phyloP scores from a whole-genome alignment of 2,888 invertebrate genomes.

The Drosophila kanekoi region DNA sequence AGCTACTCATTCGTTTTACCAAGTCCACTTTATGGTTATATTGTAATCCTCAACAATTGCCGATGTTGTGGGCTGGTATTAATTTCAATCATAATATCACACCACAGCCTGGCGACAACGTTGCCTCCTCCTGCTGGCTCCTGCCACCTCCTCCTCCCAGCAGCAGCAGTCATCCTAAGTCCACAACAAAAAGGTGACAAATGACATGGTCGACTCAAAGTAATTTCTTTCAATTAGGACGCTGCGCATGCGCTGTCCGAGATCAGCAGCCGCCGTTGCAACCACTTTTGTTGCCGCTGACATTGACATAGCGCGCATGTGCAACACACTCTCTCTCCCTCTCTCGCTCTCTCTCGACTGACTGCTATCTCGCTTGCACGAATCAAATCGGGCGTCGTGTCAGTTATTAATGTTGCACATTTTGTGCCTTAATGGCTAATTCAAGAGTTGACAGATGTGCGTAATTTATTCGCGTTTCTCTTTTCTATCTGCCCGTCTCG shows the following conservation, averaged over 20 bases:
- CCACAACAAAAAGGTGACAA: conserved; percentile 79
- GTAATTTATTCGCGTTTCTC: conserved; percentile 83
- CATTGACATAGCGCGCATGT: conserved; percentile 83
- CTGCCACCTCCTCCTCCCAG: not conserved
- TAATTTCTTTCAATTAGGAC: conserved; percentile 84
- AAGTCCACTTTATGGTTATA: not conserved
- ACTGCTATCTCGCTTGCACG: conserved; percentile 54
- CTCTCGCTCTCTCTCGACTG: conserved; percentile 2
- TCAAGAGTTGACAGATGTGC: conserved; percentile 85
- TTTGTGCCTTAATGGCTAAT: conserved; percentile 85
- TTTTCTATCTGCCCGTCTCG: conserved; percentile 23
- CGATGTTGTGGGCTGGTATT: conserved; percentile 55
- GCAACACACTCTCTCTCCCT: conserved; percentile 38
- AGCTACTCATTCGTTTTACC: conserved; percentile 3
- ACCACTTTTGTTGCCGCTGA: conserved; percentile 81
- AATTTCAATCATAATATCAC: conserved; percentile 74
- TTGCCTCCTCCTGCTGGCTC: not conserved
- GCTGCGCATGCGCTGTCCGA: conserved; percentile 74
- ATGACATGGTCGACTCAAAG: conserved; percentile 81
- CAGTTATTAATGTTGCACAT: conserved; percentile 85
- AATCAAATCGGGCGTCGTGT: conserved; percentile 84
- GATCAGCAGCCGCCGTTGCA: conserved; percentile 30
- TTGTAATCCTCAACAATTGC: conserved; percentile 24
- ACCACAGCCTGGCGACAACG: conserved; percentile 18
- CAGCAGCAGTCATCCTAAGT: conserved; percentile 35